Evolutionary conservation across 2,797 vertebrate species (phyloP), one percentile per base, ranked within the genome.

Genomic region (Leucoraja ocellata): DNA sequence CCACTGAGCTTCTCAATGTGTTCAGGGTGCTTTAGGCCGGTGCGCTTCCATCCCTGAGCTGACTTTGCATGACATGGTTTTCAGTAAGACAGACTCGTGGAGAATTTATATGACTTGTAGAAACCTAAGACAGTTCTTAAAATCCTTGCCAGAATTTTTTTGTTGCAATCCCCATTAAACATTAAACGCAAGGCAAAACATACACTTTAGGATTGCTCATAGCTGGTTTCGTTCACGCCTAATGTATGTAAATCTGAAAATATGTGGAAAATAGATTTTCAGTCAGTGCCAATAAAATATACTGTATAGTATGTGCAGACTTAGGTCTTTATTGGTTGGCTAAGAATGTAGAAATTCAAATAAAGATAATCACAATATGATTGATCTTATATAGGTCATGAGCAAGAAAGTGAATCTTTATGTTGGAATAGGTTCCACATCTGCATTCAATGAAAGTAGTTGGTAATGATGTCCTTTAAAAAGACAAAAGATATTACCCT

Each of bases 21-120:
- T 25, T 14, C 81, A 63, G 14, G 5, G 11, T 63, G 13, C 16
- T 88, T 65, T 16, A 88, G 84, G 5, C 54, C 25, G 13, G 54
- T 16, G 25, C 58, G 0, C 1, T 84, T 61, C 61, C 16, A n/a
- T 88, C 32, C 32, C 39, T 54, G 80, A 83, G 84, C 2, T 61
- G n/a, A 63, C 25, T 86, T 61, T 32, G 83, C 83, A 63, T 14
- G 84, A 63, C 65, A 65, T 36, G 16, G 61, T 88, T 36, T 86
- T n/a, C 61, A 88, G 61, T 18, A 65, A 32, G 13, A 61, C 28
- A 88, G 61, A 14, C 28, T 32, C 16, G n/a, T 65, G 84, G 28
- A 65, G 84, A 88, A 88, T 88, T 84, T 88, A 65, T 32, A 63
- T 86, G 84, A 65, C 61, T 88, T 88, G 14, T 32, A 65, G 28